Conservation (phyloP, 2,113 vertebrate genomes). For the Gadus chalcogrammus region DNA sequence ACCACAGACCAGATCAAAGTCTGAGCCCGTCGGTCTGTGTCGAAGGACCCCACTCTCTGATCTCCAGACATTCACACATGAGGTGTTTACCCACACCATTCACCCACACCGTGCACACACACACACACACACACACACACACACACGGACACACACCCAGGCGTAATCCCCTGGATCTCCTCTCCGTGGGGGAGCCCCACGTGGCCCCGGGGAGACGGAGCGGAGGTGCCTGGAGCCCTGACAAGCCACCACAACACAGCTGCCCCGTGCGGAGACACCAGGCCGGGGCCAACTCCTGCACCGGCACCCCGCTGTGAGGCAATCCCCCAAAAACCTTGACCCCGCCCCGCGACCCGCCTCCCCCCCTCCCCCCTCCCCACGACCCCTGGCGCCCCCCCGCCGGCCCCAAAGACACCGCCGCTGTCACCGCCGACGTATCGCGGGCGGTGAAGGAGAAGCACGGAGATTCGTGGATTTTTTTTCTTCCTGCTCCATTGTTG, state of each 20-base stretch:
- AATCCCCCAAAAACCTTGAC: not conserved
- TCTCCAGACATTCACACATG: not conserved
- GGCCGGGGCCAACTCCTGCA: slow-evolving; percentile 1
- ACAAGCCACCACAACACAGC: slow-evolving; percentile 75
- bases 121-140: not conserved
- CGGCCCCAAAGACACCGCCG: no score
- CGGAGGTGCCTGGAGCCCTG: slow-evolving; percentile 57
- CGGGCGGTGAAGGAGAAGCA: no score
- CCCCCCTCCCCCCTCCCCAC: not conserved
- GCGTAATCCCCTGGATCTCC: slow-evolving; percentile 55
- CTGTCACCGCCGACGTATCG: no score
- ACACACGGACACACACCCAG: not conserved
- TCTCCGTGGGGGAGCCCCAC: slow-evolving; percentile 25
- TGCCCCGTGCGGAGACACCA: slow-evolving; percentile 34
- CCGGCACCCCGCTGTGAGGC: not conserved
- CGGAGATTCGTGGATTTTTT: no score
- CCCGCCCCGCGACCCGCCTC: slow-evolving; percentile 3
- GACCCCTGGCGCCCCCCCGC: no score
- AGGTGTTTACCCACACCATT: no score
- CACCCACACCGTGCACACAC: no score
- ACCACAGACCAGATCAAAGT: not conserved
- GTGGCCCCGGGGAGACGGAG: slow-evolving; percentile 50
- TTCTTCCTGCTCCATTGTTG: no score
- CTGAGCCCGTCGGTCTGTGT: not conserved
- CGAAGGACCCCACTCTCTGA: not conserved